These are phyloP conservation scores for Drosophila tanythrix DNA, from an alignment of 2,888 invertebrate species.

Conservation along the genomic window DNA sequence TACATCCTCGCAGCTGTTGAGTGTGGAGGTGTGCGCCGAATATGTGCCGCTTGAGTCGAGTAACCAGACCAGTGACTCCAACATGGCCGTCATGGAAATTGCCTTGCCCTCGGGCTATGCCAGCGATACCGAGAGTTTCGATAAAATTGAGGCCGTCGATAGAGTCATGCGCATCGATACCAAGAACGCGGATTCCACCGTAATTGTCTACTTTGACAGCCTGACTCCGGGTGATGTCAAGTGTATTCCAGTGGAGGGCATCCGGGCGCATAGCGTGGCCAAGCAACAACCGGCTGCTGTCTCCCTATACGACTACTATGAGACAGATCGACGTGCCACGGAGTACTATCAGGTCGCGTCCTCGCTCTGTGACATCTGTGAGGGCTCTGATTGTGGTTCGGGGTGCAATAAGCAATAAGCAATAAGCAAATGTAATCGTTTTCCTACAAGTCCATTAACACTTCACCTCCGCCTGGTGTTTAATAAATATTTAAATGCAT, in stretches of 20 bases:
- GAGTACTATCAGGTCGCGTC: conserved; percentile 85
- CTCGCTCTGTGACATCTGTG: conserved; percentile 93
- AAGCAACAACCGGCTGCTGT: conserved; percentile 94
- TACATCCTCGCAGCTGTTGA: conserved; percentile 91
- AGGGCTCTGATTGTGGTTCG: conserved; percentile 86
- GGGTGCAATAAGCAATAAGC: conserved; percentile 81
- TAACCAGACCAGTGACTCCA: conserved; percentile 87
- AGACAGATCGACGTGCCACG: conserved; percentile 87
- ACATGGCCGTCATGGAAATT: conserved; percentile 96
- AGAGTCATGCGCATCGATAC: conserved; percentile 88
- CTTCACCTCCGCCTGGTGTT: not conserved
- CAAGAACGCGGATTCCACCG: conserved; percentile 87
- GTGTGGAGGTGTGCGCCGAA: conserved; percentile 93
- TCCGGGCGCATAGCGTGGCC: conserved; percentile 93
- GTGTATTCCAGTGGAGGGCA: conserved; percentile 94
- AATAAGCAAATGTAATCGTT: conserved; percentile 41
- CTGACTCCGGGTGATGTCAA: conserved; percentile 87
- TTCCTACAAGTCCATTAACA: not conserved
- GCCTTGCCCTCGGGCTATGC: conserved; percentile 96
- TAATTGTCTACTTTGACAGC: conserved; percentile 91
- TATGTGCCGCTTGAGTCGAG: conserved; percentile 82
- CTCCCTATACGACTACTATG: conserved; percentile 95
- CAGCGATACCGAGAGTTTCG: conserved; percentile 91
- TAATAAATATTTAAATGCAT: conserved; percentile 26
- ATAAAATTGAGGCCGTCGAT: conserved; percentile 86